Evolutionary conservation across 2,113 vertebrate genomes (phyloP).

Genomic region (Neotragus pygmaeus): DNA sequence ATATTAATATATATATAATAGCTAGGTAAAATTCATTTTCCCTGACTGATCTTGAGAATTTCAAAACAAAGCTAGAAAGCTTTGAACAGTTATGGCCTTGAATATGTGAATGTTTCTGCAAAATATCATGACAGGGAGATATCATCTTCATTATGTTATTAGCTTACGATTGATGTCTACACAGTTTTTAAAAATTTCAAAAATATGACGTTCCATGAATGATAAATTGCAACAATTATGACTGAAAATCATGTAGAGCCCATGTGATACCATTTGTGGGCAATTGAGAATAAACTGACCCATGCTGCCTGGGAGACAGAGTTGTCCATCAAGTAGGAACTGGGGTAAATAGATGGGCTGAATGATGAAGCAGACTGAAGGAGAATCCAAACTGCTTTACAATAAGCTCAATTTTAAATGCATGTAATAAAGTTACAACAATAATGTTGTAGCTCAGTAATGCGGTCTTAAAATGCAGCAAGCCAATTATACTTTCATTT

Average conservation of each 20-base stretch:
- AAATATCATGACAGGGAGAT: slow-evolving; percentile 4
- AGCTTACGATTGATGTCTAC: slow-evolving; percentile 62
- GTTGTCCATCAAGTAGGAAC: slow-evolving; percentile 50
- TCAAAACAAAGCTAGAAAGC: background rate
- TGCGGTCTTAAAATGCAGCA: slow-evolving; percentile 71
- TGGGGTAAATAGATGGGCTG: slow-evolving; percentile 43
- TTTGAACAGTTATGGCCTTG: background rate
- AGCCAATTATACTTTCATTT: slow-evolving; percentile 72
- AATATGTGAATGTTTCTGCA: background rate
- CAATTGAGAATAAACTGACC: background rate
- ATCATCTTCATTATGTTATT: slow-evolving; percentile 58
- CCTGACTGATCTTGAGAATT: background rate
- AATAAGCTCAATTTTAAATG: slow-evolving; percentile 74
- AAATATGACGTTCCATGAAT: slow-evolving; percentile 25
- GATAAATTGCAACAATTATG: slow-evolving; percentile 68
- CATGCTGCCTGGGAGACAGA: background rate
- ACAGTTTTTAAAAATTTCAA: slow-evolving; percentile 64
- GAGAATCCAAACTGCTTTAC: slow-evolving; percentile 70
- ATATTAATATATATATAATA: background rate
- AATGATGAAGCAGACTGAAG: slow-evolving; percentile 62
- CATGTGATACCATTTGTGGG: background rate
- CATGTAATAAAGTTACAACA: slow-evolving; percentile 73
- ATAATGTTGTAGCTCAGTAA: slow-evolving; percentile 63
- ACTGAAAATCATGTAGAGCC: slow-evolving; percentile 61
- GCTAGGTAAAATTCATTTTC: background rate